These are phyloP conservation scores for Leucoma salicis DNA, from an alignment of 2,888 invertebrate species.

Conservation along the genomic window DNA sequence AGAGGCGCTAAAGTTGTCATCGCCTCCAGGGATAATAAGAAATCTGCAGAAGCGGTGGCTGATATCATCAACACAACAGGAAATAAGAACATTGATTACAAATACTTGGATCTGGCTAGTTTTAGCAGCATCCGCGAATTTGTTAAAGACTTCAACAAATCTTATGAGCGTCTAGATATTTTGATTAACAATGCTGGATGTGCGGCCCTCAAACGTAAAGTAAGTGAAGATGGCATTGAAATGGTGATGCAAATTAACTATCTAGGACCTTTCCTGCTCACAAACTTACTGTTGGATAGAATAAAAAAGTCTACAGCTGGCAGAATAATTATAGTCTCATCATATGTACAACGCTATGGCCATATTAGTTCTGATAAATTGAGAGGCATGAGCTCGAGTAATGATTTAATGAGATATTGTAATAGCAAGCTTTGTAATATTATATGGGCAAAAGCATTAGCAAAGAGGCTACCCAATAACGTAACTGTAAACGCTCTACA, in stretches of 20 bases:
- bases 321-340: conserved; percentile 70
- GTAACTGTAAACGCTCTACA: conserved; percentile 91
- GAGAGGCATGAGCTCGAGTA: conserved; percentile 28
- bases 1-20: conserved; percentile 86
- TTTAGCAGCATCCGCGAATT: conserved; percentile 81
- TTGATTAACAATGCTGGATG: conserved; percentile 85
- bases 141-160: conserved; percentile 80
- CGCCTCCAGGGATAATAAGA: conserved; percentile 88
- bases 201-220: conserved; percentile 48
- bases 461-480: conserved; percentile 63
- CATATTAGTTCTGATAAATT: conserved; percentile 69
- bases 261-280: conserved; percentile 87
- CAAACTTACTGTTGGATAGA: conserved; percentile 82
- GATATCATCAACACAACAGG: conserved; percentile 86
- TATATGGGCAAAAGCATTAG: conserved; percentile 64
- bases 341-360: conserved; percentile 43
- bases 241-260: conserved; percentile 85
- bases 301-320: conserved; percentile 61
- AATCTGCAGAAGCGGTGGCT: conserved; percentile 85
- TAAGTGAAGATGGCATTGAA: conserved; percentile 84
- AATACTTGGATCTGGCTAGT: conserved; percentile 73
- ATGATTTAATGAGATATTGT: conserved; percentile 64
- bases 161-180: conserved; percentile 78
- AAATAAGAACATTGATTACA: conserved; percentile 85
- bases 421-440: conserved; percentile 68